Evolutionary conservation across 1,140 invertebrate species (phyloP).

Genomic region (Pomacea maculata): DNA sequence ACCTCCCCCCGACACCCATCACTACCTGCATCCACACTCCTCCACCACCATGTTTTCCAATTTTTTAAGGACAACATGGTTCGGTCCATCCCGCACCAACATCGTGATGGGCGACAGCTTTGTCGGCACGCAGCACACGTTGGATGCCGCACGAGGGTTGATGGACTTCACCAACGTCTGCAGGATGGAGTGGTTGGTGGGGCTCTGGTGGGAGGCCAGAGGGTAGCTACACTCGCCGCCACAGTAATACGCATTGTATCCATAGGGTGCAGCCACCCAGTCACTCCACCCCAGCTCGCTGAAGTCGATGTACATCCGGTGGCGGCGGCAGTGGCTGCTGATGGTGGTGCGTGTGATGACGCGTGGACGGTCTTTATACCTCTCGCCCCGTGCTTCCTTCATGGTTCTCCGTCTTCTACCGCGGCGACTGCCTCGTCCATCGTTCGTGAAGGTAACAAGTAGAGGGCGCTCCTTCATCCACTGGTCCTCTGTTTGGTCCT

Average conservation of each 20-base stretch:
- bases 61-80: conserved; percentile 74
- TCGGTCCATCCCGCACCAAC: conserved; percentile 73
- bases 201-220: conserved; percentile 90
- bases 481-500: conserved; percentile 38
- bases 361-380: conserved; percentile 64
- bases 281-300: conserved; percentile 96
- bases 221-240: conserved; percentile 94
- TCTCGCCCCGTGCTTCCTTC: conserved; percentile 39
- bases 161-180: conserved; percentile 95
- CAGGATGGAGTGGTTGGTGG: conserved; percentile 98
- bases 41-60: conserved; percentile 77
- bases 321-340: conserved; percentile 80
- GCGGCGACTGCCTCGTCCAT: conserved; percentile 68
- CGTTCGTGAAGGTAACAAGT: conserved; percentile 88
- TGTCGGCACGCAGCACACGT: conserved; percentile 76
- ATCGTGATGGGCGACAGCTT: conserved; percentile 72
- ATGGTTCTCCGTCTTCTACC: conserved; percentile 17
- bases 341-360: too few relatives aligned
- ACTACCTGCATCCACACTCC: conserved; percentile 75
- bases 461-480: conserved; percentile 68
- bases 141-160: conserved; percentile 77
- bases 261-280: conserved; percentile 98
- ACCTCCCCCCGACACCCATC: not conserved
- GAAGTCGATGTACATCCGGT: conserved; percentile 93
- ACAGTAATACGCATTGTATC: conserved; percentile 96